A percentile compares a stretch with the other conserved stretches of the same genome.
Conservation (phyloP, 2,797 vertebrate genomes). For the Micropoecilia bifurca region DNA sequence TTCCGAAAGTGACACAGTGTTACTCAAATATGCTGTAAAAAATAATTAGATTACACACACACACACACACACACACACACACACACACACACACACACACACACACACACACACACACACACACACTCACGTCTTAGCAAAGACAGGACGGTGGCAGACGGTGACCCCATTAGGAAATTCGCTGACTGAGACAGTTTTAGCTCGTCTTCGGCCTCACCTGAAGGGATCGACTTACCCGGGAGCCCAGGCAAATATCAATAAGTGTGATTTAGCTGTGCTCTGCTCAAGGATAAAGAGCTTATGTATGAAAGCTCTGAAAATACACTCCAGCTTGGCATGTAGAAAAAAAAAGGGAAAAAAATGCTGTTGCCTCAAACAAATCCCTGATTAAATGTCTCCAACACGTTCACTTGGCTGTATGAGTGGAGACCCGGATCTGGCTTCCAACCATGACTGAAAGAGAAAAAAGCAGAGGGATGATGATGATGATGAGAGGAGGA, state of each 20-base stretch:
- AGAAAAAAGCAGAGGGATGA: constrained; percentile 13
- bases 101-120: constrained; percentile 4
- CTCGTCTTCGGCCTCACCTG: constrained; percentile 60
- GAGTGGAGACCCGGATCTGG: constrained; percentile 52
- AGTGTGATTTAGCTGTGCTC: constrained; percentile 60
- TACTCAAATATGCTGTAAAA: neutral
- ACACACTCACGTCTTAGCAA: constrained; percentile 16
- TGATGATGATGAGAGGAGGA: neutral
- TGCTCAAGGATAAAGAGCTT: constrained; percentile 76
- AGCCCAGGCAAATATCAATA: constrained; percentile 73
- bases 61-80: constrained; percentile 1
- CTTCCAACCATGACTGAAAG: constrained; percentile 35
- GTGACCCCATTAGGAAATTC: constrained; percentile 66
- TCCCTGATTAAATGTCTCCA: constrained; percentile 69
- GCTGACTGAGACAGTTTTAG: constrained; percentile 63
- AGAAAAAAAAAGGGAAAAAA: neutral
- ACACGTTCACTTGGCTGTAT: constrained; percentile 65
- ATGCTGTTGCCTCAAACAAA: constrained; percentile 69
- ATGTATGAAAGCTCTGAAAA: constrained; percentile 72
- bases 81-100: constrained; percentile 1
- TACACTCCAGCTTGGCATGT: constrained; percentile 61
- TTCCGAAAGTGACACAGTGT: neutral
- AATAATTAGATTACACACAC: constrained; percentile 8
- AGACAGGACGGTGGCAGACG: constrained; percentile 45
- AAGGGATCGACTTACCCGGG: constrained; percentile 58